Base-by-base conservation (phyloP, 2,888 invertebrate genomes). In the Pseudoips prasinana region DNA sequence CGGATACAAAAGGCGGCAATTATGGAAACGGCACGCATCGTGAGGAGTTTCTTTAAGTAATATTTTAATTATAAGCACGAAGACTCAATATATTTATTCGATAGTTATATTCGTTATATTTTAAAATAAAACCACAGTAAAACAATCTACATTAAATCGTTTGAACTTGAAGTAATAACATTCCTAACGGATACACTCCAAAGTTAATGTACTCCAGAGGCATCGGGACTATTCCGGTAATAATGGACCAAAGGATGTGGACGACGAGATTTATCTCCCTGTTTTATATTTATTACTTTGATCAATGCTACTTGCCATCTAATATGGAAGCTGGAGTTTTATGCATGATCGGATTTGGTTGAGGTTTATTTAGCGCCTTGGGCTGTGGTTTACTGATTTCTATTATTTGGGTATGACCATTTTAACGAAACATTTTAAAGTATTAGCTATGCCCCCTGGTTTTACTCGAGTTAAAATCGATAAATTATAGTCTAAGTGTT, bases 261-360 rank as follows among this genome's bases (percentile, higher is more conserved):
- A 41, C 47, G 38, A 20, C 26, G 42, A 47, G 48, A 61, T 61
- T 61, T 61, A 61, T 59, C 25, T 25, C 59, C 27, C 35, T 39
- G 55, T 40, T 44, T 54, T 52, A 44, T 57, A 58, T 61, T 53
- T 57, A 56, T 57, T 44, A 50, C 55, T 53, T 47, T 42, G 53
- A 53, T 57, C 53, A 53, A 42, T 50, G 47, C 36, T 53, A 40
- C 53, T 49, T 46, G 39, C 57, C 38, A 41, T 50, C 53, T 56
- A 46, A 56, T 53, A 53, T 46, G 31, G 25, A 52, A 38, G 39
- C 41, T 33, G 39, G 39, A 44, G 53, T 46, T 46, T 53, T 37
- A 49, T 36, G 49, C 42, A 34, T 52, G 37, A 52, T 49, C 20
- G 29, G 29, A 39, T 25, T 33, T 24, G 29, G 40, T 29, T 27